Conservation (phyloP, 1,140 invertebrate genomes). For the Hyles euphorbiae region DNA sequence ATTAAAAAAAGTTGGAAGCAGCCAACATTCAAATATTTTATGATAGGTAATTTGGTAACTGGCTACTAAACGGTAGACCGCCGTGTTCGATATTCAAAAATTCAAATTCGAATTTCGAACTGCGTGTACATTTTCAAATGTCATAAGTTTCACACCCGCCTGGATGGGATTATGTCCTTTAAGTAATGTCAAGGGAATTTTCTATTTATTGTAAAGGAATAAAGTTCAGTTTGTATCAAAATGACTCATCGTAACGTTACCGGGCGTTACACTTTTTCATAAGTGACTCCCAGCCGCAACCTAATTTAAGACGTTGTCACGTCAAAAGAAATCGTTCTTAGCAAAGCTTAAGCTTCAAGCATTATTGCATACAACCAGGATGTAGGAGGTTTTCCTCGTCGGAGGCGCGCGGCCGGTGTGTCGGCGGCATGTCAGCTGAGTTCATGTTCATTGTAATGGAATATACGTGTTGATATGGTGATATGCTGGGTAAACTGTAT, state of each 20-base stretch:
- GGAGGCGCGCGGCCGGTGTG: too few relatives aligned
- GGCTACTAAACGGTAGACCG: slow-evolving; percentile 13
- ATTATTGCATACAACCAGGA: slow-evolving; percentile 4
- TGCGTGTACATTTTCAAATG: slow-evolving; percentile 45
- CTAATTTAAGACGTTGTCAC: too few relatives aligned
- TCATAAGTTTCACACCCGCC: slow-evolving; percentile 53
- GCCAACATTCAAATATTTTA: slow-evolving; percentile 11
- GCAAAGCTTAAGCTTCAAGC: too few relatives aligned
- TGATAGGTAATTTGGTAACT: slow-evolving; percentile 14
- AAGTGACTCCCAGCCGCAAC: too few relatives aligned
- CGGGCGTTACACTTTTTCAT: too few relatives aligned
- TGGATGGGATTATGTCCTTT: slow-evolving; percentile 15
- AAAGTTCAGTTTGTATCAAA: slow-evolving; percentile 7
- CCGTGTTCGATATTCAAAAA: slow-evolving; percentile 40
- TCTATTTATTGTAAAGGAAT: not conserved
- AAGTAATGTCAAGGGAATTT: slow-evolving; percentile 8
- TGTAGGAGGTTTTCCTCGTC: too few relatives aligned
- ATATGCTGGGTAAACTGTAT: too few relatives aligned
- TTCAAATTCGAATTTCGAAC: slow-evolving; percentile 39
- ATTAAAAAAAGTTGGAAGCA: not conserved
- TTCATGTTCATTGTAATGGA: too few relatives aligned
- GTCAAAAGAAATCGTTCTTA: too few relatives aligned
- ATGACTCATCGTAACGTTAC: too few relatives aligned
- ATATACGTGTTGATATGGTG: too few relatives aligned
- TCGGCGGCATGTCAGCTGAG: too few relatives aligned